Evolutionary conservation across 2,113 vertebrate genomes (phyloP).

Genomic region (Tragelaphus scriptus): DNA sequence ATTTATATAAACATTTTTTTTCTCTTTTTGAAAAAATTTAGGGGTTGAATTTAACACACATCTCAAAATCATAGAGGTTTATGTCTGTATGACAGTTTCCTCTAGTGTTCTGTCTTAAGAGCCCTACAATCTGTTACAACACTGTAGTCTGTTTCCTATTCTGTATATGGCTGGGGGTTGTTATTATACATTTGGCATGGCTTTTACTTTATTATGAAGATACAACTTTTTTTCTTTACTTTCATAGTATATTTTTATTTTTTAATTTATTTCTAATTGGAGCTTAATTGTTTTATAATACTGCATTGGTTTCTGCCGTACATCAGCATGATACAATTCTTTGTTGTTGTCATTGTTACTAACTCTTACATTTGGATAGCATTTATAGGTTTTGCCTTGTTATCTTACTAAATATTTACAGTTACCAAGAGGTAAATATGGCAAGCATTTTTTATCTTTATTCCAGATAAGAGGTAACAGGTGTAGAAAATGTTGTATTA

Average conservation of each 20-base stretch:
- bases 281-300: background rate
- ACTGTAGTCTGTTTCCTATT: background rate
- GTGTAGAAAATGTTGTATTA: background rate
- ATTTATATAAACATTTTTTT: background rate
- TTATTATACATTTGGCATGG: no score
- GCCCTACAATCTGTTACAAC: accelerated
- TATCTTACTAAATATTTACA: background rate
- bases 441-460: background rate
- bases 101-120: background rate
- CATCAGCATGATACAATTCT: background rate
- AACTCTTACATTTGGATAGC: background rate
- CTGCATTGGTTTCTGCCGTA: background rate
- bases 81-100: background rate
- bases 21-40: background rate
- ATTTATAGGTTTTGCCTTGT: background rate
- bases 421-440: background rate
- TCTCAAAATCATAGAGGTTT: background rate
- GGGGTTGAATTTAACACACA: background rate
- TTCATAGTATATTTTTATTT: background rate
- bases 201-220: background rate
- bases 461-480: background rate
- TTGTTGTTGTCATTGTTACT: background rate
- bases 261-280: background rate
- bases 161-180: background rate
- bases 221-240: background rate